Evolutionary conservation across 2,888 invertebrate species (phyloP), one percentile per base, ranked within the genome.

Genomic region (Torymus aiolomorphi): DNA sequence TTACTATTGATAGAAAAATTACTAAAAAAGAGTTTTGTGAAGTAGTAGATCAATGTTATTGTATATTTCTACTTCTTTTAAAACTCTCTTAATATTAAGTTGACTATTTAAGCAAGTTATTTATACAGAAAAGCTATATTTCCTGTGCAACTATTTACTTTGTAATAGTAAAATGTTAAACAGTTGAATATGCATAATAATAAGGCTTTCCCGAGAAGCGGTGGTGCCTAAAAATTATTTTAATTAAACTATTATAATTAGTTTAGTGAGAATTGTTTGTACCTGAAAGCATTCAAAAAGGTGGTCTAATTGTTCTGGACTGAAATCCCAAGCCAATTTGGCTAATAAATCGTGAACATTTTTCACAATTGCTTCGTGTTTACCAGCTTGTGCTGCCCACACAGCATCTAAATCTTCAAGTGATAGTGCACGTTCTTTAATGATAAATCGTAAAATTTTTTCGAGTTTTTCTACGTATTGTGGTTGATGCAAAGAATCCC

Each of bases 341-440:
- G 98, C 98, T 80, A 99, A 91, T 83, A 99, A 92, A 89, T 98
- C 98, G 89, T 99, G 98, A 61, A 99, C 96, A 89, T 99, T 99
- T 91, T 97, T 98, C 11, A 98, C 98, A 86, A 99, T 99, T 11
- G 98, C 98, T 91, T 98, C 98, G 90, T 98, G 98, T 91, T 98
- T 98, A 16, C 98, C 98, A 80, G 96, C 96, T 91, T 98, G 98
- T 3, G 98, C 98, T 76, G 96, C 96, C 98, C 98, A 99, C 83
- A 99, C 96, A 14, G 96, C 97, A 89, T 98, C 98, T 85, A 99
- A 92, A 90, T 99, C 98, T 84, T 96, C 95, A 72, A 96, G 92
- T 3, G 97, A 97, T 80, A 99, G 91, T 0, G 97, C 95, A 85
- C 95, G 94, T 89, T 97, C 97, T 90, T 98, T 98, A 86, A 98